A percentile compares a stretch with the other conserved stretches of the same genome.
These are phyloP conservation scores for Zingel zingel DNA, from an alignment of 2,113 vertebrate genomes.

Conservation along the genomic window DNA sequence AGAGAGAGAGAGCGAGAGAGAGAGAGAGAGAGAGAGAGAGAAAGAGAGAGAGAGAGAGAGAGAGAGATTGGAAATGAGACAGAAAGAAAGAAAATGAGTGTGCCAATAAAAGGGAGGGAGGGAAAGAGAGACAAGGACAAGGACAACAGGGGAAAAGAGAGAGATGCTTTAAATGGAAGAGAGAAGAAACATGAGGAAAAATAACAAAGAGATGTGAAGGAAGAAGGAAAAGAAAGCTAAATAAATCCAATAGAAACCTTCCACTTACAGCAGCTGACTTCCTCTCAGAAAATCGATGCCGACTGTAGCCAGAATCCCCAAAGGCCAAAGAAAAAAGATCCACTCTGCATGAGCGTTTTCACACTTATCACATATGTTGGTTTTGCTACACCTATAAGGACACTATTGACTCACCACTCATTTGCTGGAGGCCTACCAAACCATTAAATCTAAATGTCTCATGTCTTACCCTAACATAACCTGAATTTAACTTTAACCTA, in stretches of 20 bases:
- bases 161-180: constrained; percentile 17
- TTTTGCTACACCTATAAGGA: constrained; percentile 55
- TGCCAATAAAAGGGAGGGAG: constrained; percentile 12
- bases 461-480: not conserved
- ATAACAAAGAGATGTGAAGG: constrained; percentile 37
- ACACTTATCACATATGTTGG: constrained; percentile 57
- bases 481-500: constrained; percentile 10
- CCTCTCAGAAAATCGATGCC: constrained; percentile 75
- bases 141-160: constrained; percentile 15
- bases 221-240: constrained; percentile 36
- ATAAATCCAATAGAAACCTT: constrained; percentile 69
- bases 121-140: constrained; percentile 20
- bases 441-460: constrained; percentile 6
- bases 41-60: constrained; percentile 2
- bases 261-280: constrained; percentile 74
- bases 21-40: constrained; percentile 1
- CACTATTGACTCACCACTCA: constrained; percentile 16
- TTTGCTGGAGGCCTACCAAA: constrained; percentile 10
- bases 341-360: constrained; percentile 61
- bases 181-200: constrained; percentile 28
- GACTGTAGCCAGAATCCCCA: constrained; percentile 69
- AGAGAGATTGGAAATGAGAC: constrained; percentile 50
- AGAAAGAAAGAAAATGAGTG: constrained; percentile 12
- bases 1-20: not conserved
- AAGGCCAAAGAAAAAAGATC: constrained; percentile 61